Base-by-base conservation (phyloP, 1,140 invertebrate genomes). In the Carcinoscorpius rotundicauda region DNA sequence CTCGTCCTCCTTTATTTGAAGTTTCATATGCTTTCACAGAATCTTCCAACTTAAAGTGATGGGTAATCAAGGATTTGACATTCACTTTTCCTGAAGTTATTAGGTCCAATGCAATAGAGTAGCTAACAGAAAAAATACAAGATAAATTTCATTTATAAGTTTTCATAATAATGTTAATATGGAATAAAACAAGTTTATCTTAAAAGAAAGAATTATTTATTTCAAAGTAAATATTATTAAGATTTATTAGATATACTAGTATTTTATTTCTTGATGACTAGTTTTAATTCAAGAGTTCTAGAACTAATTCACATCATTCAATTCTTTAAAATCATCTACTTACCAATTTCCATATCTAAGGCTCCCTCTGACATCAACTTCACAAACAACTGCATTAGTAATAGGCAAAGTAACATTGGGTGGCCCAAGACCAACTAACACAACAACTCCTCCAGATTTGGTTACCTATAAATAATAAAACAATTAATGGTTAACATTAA, bases 321-420 rank as follows among this genome's bases (percentile, higher is more conserved):
- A n/a, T n/a, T n/a, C n/a, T n/a, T n/a, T n/a, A n/a, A n/a, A n/a
- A n/a, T n/a, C n/a, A n/a, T n/a, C n/a, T n/a, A n/a, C 82, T 79
- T 78, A 91, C 88, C 91, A 89, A 78, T 97, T 95, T 58, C 81
- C 86, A 75, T 96, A 97, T 78, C 93, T 82, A 77, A 97, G 97
- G 50, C 91, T 84, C 59, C 93, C 93, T 72, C 84, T 81, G 64
- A 98, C 91, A 75, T 96, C 91, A 5, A 98, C 85, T 81, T 97
- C 94, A 65, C 88, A 77, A 0, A 84, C 78, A 9, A 89, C 76
- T 3, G 91, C 89, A 74, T 85, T 84, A 1, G 89, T 82, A 61
- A 97, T 76, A 4, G 93, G 93, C 53, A 97, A 65, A 71, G 84
- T 86, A 6, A 92, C 79, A 76, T 91, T 87, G 1, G 84, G 71